Evolutionary conservation across 1,140 invertebrate genomes (phyloP), one percentile per base, ranked within the genome.

Genomic region (Littorina saxatilis): DNA sequence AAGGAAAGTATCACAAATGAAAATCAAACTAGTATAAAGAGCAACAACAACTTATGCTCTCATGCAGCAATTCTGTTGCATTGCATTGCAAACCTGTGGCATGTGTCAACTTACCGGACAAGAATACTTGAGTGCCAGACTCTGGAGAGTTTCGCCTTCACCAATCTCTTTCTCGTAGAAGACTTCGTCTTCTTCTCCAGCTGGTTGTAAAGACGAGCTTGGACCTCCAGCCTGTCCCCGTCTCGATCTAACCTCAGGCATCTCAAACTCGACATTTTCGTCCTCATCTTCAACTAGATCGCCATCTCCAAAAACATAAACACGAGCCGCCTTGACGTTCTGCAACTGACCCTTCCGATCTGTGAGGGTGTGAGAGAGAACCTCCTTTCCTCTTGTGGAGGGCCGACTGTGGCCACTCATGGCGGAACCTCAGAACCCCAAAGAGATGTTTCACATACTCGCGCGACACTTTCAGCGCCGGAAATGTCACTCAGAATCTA

Each of bases 61-160:
- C n/a, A n/a, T n/a, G n/a, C n/a, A n/a, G n/a, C n/a, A n/a, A n/a
- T n/a, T n/a, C n/a, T n/a, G n/a, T n/a, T n/a, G n/a, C n/a, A n/a
- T n/a, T n/a, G n/a, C n/a, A n/a, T n/a, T n/a, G n/a, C n/a, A n/a
- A n/a, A n/a, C n/a, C n/a, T n/a, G n/a, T n/a, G n/a, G n/a, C n/a
- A n/a, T n/a, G n/a, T n/a, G n/a, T n/a, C n/a, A n/a, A n/a, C 84
- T 81, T 82, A 90, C 89, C 82, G 86, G 86, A 82, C 88, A 90
- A 50, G 87, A 83, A 82, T 87, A 90, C 79, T 88, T 86, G 17
- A 90, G 78, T n/a, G 89, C 83, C 35, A 90, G 20, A 72, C 86
- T 88, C 40, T 87, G 89, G 58, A 90, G 80, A 4, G 88, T 89
- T 27, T 90, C 89, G 17, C 85, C 88, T 66, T 89, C 85, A 20